Evolutionary conservation across 2,113 vertebrate species (phyloP), one percentile per base, ranked within the genome.

Genomic region (Saimiri boliviensis): DNA sequence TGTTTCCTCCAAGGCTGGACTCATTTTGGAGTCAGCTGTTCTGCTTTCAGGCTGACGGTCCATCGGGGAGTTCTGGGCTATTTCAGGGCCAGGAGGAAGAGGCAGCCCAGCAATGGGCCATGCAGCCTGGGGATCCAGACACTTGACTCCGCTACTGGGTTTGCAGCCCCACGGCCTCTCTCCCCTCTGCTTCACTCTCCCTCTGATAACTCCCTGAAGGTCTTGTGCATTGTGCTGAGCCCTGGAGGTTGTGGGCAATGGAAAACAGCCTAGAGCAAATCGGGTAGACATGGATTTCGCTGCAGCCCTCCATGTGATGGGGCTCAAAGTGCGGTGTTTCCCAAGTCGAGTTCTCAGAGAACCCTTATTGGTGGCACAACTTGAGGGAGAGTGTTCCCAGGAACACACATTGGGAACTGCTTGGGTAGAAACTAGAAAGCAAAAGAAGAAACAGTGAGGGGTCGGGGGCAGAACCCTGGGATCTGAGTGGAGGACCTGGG

Each of bases 221-320:
- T 45, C 54, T 19, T 71, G 32, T 86, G 84, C 25, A 40, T 6
- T 2, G 11, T 40, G 35, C 45, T 20, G 47, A 25, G n/a, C 30
- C 52, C 86, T 60, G 71, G 45, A 80, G 35, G 35, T 30, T 6
- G 11, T 52, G 60, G n/a, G 20, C 71, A 73, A 54, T 4, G 8
- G 84, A 25, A 80, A 91, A 35, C 8, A 14, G 21, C 25, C 35
- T 17, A 17, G 19, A 56, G 30, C 37, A n/a, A 9, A 9, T 80
- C 19, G 0, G 4, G 19, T 12, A 54, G 60, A 54, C 49, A 52
- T 6, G 13, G 2, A 32, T 25, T 60, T 8, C 30, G 7, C 4
- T n/a, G 25, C 58, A 68, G 35, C 40, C 25, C 27, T 60, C 32
- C 47, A 66, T 0, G 10, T 13, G 23, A 60, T 35, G 47, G 27